These are phyloP conservation scores for Acrocephalus kingi DNA, from an alignment of 2,113 vertebrate genomes.

Conservation along the genomic window DNA sequence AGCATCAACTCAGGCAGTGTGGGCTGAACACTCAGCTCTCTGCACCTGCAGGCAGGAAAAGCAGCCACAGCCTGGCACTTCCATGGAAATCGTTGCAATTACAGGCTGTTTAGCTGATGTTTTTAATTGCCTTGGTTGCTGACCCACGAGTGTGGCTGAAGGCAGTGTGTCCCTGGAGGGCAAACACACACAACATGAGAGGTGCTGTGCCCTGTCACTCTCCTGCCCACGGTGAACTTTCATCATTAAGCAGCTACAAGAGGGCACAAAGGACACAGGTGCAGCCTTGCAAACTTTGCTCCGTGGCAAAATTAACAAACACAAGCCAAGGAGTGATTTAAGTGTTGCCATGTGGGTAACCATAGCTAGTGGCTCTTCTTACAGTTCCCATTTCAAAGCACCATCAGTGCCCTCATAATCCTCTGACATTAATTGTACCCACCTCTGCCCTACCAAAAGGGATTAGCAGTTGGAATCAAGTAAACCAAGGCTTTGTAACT, in stretches of 20 bases:
- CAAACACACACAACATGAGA: not conserved
- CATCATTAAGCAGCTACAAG: not conserved
- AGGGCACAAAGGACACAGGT: not conserved
- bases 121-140: not conserved
- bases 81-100: not conserved
- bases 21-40: not conserved
- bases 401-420: not conserved
- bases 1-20: not conserved
- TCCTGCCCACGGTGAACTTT: not conserved
- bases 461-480: not conserved
- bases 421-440: not conserved
- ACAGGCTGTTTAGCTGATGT: not conserved
- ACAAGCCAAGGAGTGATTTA: not conserved
- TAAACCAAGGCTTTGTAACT: not conserved
- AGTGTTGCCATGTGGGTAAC: not conserved
- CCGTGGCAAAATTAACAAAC: not conserved
- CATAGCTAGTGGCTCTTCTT: not conserved
- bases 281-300: not conserved
- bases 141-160: not conserved
- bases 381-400: constrained; percentile 25
- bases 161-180: not conserved
- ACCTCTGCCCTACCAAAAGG: not conserved
- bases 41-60: not conserved
- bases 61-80: not conserved
- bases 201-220: not conserved